Evolutionary conservation across 2,797 vertebrate genomes (phyloP).

Genomic region (Chaenodraco wilsoni): DNA sequence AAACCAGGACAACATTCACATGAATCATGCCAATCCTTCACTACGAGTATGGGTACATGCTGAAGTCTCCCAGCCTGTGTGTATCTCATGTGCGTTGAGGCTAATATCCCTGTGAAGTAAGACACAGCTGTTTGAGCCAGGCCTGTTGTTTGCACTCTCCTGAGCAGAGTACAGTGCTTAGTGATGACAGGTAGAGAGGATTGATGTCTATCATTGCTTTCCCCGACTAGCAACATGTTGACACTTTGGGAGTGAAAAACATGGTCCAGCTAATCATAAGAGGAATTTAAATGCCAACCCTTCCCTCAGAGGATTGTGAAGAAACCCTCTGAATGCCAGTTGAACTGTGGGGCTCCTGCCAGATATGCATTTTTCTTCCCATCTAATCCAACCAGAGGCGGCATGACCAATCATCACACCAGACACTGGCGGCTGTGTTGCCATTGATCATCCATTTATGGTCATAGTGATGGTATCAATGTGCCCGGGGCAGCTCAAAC

Average conservation of each 20-base stretch:
- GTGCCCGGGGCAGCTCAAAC: constrained; percentile 6
- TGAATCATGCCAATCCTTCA: constrained; percentile 49
- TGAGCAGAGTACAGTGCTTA: constrained; percentile 38
- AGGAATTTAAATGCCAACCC: constrained; percentile 38
- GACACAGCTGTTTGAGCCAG: constrained; percentile 55
- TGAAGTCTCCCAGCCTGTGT: constrained; percentile 12
- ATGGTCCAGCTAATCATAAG: constrained; percentile 39
- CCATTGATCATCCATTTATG: constrained; percentile 27
- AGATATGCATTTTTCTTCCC: constrained; percentile 50
- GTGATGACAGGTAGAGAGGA: constrained; percentile 52
- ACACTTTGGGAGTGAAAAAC: constrained; percentile 18
- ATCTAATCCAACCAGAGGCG: constrained; percentile 46
- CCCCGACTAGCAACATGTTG: constrained; percentile 45
- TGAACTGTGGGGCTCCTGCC: constrained; percentile 38
- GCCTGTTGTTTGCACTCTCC: constrained; percentile 53
- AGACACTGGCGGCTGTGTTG: constrained; percentile 7
- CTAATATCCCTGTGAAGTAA: constrained; percentile 25
- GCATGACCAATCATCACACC: constrained; percentile 41
- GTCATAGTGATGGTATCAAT: constrained; percentile 21
- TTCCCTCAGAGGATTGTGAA: constrained; percentile 36
- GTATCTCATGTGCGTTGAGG: constrained; percentile 29
- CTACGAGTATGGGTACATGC: constrained; percentile 25
- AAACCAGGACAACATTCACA: constrained; percentile 39
- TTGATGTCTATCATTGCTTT: constrained; percentile 45
- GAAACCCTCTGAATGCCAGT: constrained; percentile 22